phyloP scores from a whole-genome alignment of 2,888 invertebrate genomes.

The Caenorhabditis panamensis region DNA sequence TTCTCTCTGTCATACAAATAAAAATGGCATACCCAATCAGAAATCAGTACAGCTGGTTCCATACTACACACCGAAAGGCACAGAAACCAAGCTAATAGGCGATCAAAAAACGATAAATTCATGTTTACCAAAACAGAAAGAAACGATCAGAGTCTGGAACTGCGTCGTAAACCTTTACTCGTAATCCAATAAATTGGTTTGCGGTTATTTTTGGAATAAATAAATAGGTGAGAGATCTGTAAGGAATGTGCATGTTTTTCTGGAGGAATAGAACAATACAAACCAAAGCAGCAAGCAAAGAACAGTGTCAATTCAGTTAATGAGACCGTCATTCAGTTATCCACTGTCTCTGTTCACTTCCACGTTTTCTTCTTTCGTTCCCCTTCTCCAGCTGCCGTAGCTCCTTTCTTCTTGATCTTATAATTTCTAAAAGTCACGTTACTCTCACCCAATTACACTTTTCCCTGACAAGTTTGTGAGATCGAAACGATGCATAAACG shows the following conservation, averaged over 20 bases:
- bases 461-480: background rate
- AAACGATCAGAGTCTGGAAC: background rate
- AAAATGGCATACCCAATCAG: background rate
- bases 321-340: too few relatives aligned
- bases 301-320: too few relatives aligned
- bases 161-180: background rate
- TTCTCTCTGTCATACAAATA: too few relatives aligned
- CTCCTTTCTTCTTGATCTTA: too few relatives aligned
- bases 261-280: too few relatives aligned
- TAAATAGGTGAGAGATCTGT: background rate
- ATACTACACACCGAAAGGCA: background rate
- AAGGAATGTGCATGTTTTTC: too few relatives aligned
- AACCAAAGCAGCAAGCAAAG: too few relatives aligned
- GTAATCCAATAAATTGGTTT: background rate
- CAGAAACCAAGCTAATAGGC: background rate
- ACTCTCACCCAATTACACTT: constrained; percentile 5
- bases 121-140: background rate
- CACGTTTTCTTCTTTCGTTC: too few relatives aligned
- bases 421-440: background rate
- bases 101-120: background rate
- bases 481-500: constrained; percentile 15
- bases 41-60: background rate
- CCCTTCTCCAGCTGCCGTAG: too few relatives aligned
- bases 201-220: background rate
- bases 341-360: too few relatives aligned